Conservation (phyloP, 2,888 invertebrate genomes). For the Mesorhabditis spiculigera region DNA sequence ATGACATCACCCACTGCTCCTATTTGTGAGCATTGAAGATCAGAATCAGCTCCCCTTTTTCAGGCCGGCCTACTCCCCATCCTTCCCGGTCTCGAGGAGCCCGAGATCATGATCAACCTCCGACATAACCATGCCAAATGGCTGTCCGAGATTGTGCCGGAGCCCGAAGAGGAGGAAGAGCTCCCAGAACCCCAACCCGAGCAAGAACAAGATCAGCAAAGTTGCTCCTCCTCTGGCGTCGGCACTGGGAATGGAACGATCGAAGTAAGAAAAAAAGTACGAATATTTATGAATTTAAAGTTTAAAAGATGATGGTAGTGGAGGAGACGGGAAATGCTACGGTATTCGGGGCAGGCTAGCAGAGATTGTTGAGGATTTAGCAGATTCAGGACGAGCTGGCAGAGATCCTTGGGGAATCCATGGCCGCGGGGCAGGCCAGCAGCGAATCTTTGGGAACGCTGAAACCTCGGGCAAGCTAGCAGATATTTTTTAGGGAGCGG, state of each 20-base stretch:
- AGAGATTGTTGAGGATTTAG: too few species aligned
- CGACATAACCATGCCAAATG: slow-evolving; percentile 56
- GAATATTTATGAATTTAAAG: not conserved
- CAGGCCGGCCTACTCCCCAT: slow-evolving; percentile 51
- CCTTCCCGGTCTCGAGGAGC: slow-evolving; percentile 50
- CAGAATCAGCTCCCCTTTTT: not conserved
- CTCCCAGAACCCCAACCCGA: slow-evolving; percentile 3
- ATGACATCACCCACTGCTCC: too few species aligned
- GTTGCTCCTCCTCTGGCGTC: slow-evolving; percentile 10
- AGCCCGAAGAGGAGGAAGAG: slow-evolving; percentile 41
- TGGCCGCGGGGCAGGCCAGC: too few species aligned
- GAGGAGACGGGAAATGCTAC: too few species aligned
- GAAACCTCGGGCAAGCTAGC: too few species aligned
- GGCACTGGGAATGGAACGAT: slow-evolving; percentile 31
- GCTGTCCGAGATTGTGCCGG: slow-evolving; percentile 39
- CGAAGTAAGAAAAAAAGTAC: slow-evolving; percentile 19
- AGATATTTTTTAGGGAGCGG: too few species aligned
- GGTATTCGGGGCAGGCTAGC: too few species aligned
- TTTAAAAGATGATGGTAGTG: not conserved
- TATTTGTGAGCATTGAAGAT: too few species aligned
- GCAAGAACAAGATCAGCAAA: not conserved
- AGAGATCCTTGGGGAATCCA: too few species aligned
- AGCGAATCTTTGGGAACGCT: too few species aligned
- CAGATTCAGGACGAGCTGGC: too few species aligned
- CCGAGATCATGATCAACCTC: slow-evolving; percentile 53